Percentiles rank a stretch among this genome's conserved stretches.
phyloP scores from a whole-genome alignment of 2,888 invertebrate genomes.

The Tipula vernalis region DNA sequence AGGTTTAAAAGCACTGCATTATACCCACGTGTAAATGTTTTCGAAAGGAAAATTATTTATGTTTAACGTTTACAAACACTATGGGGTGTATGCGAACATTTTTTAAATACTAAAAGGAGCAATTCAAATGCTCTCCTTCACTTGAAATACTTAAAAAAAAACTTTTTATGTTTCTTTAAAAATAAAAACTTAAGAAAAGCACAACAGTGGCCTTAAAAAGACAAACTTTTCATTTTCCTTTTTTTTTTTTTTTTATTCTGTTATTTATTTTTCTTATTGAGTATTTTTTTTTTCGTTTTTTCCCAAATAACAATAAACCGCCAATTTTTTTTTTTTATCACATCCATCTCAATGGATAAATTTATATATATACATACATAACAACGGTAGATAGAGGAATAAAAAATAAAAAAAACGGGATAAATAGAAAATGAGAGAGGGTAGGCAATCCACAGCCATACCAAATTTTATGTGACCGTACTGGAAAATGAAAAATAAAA shows the following conservation, averaged over 20 bases:
- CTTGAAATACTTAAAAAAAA: neutral
- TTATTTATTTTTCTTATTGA: neutral
- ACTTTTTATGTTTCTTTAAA: neutral
- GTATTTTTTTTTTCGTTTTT: neutral
- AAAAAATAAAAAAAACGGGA: neutral
- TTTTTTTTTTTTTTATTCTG: neutral
- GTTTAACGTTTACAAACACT: neutral
- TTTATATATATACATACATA: neutral
- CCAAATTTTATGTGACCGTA: neutral
- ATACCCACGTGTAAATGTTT: neutral
- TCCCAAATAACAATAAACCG: neutral
- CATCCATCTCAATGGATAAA: neutral
- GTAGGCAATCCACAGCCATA: neutral
- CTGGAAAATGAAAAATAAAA: neutral
- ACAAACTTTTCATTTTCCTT: neutral
- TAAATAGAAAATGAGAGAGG: neutral
- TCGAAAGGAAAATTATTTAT: neutral
- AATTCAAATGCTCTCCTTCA: neutral
- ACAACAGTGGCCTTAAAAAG: neutral
- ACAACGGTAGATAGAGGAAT: neutral
- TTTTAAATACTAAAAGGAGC: neutral
- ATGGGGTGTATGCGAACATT: neutral
- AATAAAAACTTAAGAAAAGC: neutral
- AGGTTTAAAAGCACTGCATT: neutral
- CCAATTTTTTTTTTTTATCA: neutral